Base-by-base conservation (phyloP, 2,888 invertebrate genomes). In the Scotopteryx bipunctaria region DNA sequence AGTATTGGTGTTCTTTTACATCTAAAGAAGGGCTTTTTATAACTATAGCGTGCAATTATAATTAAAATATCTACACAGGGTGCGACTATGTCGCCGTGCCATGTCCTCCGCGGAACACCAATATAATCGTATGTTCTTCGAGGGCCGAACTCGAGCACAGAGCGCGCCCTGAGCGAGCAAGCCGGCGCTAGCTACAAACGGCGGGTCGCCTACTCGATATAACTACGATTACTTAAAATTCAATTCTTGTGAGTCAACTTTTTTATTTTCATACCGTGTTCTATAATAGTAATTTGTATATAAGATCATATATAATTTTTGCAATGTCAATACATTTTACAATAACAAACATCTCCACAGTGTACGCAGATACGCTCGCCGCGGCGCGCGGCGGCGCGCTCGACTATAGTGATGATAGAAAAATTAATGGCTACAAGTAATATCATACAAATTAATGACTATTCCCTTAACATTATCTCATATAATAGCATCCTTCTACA, bases 361-460 rank as follows among this genome's bases (percentile, higher is more conserved):
- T 86, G 87, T 88, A 88, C 83, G 86, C 82, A 83, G 81, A 84
- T 80, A 83, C 83, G 81, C 75, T 73, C 78, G 31, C 31, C 29
- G 32, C 42, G 42, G 15, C 37, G 40, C 19, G 38, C 44, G 48
- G 27, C 38, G 35, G 35, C 55, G 55, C 59, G 47, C 78, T 76
- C 76, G 71, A 74, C 72, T 78, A 54, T 58, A 84, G 81, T 85
- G 87, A 83, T 84, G 81, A 86, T 88, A 86, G 82, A 88, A 88
- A 87, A 86, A 83, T 83, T 85, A 84, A 86, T 82, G 81, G 83
- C 88, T 89, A 90, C 89, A 84, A 62, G 83, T 88, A 88, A 89
- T 90, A 90, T 90, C 88, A 89, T 90, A 90, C 90, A 90, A 88
- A 87, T 89, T 89, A 90, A 90, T 90, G 90, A 90, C 90, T 90